Evolutionary conservation across 2,888 invertebrate species (phyloP).

Genomic region (Napeogenes inachia): DNA sequence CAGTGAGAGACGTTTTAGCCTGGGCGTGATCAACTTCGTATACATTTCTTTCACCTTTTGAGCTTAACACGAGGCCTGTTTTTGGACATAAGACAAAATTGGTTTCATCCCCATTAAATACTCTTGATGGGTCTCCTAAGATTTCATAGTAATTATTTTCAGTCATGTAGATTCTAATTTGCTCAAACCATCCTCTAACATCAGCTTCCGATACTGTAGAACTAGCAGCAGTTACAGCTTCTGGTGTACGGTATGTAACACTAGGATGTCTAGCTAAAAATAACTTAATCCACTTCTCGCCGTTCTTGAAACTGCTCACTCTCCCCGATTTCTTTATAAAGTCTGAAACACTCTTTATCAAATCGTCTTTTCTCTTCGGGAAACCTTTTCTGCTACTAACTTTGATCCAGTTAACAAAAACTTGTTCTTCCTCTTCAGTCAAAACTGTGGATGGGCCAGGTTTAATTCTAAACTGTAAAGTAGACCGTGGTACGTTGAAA

Average conservation of each 20-base stretch:
- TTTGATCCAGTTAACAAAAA: constrained; percentile 39
- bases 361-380: constrained; percentile 36
- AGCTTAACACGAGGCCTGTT: constrained; percentile 26
- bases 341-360: constrained; percentile 35
- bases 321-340: constrained; percentile 30
- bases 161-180: constrained; percentile 32
- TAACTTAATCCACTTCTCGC: constrained; percentile 21
- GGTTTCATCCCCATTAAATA: constrained; percentile 39
- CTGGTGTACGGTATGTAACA: constrained; percentile 28
- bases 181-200: constrained; percentile 32
- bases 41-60: constrained; percentile 39
- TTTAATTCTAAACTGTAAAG: constrained; percentile 21
- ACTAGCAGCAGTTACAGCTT: constrained; percentile 33
- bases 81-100: constrained; percentile 5
- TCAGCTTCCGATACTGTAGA: constrained; percentile 33
- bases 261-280: constrained; percentile 31
- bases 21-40: constrained; percentile 47
- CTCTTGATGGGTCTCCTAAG: constrained; percentile 31
- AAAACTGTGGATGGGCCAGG: constrained; percentile 26
- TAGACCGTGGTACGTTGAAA: constrained; percentile 22
- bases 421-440: constrained; percentile 35
- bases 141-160: constrained; percentile 32
- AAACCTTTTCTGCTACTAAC: constrained; percentile 40
- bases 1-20: constrained; percentile 46
- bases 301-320: constrained; percentile 27